Base-by-base conservation (phyloP, 2,888 invertebrate genomes). In the Drepanosiphum platanoidis region DNA sequence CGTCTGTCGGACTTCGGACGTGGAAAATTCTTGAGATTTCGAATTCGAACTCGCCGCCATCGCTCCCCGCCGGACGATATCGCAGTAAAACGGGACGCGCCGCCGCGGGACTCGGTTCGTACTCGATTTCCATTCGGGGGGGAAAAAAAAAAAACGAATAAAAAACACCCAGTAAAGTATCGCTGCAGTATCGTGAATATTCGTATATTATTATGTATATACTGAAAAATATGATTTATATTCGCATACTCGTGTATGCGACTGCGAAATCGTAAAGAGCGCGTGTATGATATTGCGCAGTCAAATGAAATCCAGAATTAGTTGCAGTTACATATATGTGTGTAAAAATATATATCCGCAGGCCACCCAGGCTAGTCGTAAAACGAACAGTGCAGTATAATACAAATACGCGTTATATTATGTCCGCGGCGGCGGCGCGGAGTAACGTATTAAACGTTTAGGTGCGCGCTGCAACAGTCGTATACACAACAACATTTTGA, bases 361-460 rank as follows among this genome's bases (percentile, higher is more conserved):
- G 72, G 72, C 42, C 72, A n/a, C 8, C 32, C 72, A 42, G 61
- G 22, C 61, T 39, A 34, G 42, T 72, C 82, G 39, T 82, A 72
- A 82, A 72, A 79, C 34, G 13, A 39, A n/a, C n/a, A 46, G 42
- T 34, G 22, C n/a, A 58, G 32, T 11, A 27, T 22, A 46, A 42
- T 9, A 8, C 18, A 27, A 1, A 11, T 13, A 13, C 27, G 2
- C 64, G 11, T 30, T 64, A 30, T 15, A 32, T 32, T 15, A 74
- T n/a, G 15, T 11, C 32, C 34, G 13, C 58, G 58, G 42, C 42
- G 42, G 42, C 42, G 39, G 13, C 34, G 15, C 15, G 46, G 46
- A 15, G 7, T 32, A 46, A 46, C n/a, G n/a, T 68, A 79, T 46
- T 32, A 66, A 79, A 5, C 66, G 46, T 79, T 79, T 79, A 46